Percentiles rank a stretch among this genome's conserved stretches.
phyloP scores from a whole-genome alignment of 2,113 vertebrate species.

The Phyllostomus hastatus region DNA sequence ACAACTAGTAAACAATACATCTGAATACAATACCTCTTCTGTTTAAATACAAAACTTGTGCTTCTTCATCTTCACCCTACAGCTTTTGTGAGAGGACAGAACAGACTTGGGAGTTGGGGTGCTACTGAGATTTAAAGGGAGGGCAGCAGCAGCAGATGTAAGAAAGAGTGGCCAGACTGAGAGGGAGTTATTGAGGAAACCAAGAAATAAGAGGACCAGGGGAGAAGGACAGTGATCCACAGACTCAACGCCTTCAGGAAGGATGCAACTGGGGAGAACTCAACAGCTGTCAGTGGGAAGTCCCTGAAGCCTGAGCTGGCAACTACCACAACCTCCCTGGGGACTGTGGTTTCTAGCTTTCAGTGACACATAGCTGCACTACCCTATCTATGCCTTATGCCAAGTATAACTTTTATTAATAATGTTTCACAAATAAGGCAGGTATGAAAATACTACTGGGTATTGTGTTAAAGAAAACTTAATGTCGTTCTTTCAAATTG shows the following conservation, averaged over 20 bases:
- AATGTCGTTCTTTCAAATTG: background rate
- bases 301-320: background rate
- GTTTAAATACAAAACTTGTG: background rate
- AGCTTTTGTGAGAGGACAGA: background rate
- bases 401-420: background rate
- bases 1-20: background rate
- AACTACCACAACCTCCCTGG: accelerated
- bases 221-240: background rate
- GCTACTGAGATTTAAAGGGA: background rate
- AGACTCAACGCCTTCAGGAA: background rate
- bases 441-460: background rate
- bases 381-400: background rate
- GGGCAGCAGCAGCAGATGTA: background rate
- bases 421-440: background rate
- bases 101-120: background rate
- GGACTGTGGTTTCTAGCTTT: background rate
- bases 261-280: background rate
- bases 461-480: background rate
- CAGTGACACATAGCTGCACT: background rate
- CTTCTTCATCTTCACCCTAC: background rate
- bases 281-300: too few species aligned
- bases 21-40: background rate
- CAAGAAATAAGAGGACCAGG: background rate
- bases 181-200: background rate
- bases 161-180: background rate